These are phyloP conservation scores for Leptobrachium ailaonicum DNA, from an alignment of 2,113 vertebrate species.

Conservation along the genomic window DNA sequence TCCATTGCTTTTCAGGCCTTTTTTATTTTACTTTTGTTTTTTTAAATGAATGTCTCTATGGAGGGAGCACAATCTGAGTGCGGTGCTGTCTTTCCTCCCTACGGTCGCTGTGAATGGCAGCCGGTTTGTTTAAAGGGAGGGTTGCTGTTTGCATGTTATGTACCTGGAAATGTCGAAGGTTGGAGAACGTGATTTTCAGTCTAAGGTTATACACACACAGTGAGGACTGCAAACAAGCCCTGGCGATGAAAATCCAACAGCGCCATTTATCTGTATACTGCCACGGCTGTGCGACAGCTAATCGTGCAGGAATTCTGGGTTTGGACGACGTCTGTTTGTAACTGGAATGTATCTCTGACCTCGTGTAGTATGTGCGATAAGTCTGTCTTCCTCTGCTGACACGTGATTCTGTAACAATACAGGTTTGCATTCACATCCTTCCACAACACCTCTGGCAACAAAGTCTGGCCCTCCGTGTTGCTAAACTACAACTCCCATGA, in stretches of 20 bases:
- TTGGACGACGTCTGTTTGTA: background rate
- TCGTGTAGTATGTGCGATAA: too few species aligned
- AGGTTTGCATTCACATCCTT: too few species aligned
- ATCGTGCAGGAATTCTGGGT: background rate
- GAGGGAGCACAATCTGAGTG: too few species aligned
- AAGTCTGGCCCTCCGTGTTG: too few species aligned
- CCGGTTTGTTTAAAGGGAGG: conserved; percentile 16
- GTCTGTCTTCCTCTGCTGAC: too few species aligned
- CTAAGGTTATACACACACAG: conserved; percentile 7
- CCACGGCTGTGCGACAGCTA: background rate
- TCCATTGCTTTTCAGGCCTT: too few species aligned
- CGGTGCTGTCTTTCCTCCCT: too few species aligned
- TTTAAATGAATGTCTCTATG: too few species aligned
- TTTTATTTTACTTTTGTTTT: too few species aligned
- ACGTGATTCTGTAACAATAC: too few species aligned
- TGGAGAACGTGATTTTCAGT: background rate
- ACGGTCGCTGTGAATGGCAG: background rate
- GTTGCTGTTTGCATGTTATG: background rate
- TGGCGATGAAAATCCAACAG: background rate
- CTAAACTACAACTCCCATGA: too few species aligned
- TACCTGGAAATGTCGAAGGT: background rate
- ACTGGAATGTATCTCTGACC: background rate
- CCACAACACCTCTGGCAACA: too few species aligned
- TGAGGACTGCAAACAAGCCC: conserved; percentile 6
- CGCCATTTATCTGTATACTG: background rate